These are phyloP conservation scores for Pteruthius melanotis DNA, from an alignment of 2,113 vertebrate genomes.

Conservation along the genomic window DNA sequence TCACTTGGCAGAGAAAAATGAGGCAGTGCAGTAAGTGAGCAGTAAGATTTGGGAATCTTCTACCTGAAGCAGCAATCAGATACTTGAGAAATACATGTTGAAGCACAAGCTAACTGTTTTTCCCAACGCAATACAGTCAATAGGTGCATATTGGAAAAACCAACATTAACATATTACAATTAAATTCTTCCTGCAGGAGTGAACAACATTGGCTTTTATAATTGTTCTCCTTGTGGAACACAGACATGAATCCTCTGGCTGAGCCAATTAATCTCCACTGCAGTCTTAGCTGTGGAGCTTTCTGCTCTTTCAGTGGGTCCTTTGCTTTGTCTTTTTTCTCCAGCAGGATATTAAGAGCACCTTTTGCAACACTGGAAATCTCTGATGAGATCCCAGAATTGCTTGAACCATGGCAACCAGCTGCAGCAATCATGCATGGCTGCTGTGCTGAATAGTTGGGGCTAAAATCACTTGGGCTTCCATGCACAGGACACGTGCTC, in stretches of 20 bases:
- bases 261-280: background rate
- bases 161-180: background rate
- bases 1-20: background rate
- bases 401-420: background rate
- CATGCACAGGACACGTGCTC: background rate
- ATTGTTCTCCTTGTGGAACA: background rate
- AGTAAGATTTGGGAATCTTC: background rate
- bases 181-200: background rate
- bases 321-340: background rate
- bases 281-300: background rate
- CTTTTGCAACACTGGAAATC: background rate
- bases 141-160: background rate
- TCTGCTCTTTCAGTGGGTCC: background rate
- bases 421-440: background rate
- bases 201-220: background rate
- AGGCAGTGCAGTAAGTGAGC: background rate
- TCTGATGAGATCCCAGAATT: background rate
- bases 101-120: background rate
- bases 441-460: background rate
- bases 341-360: background rate
- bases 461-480: background rate
- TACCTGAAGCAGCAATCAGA: background rate
- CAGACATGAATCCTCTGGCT: background rate
- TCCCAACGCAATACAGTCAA: background rate
- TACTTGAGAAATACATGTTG: background rate